A percentile compares a stretch with the other conserved stretches of the same genome.
phyloP scores from a whole-genome alignment of 2,797 vertebrate genomes.

The Sebastes taczanowskii region DNA sequence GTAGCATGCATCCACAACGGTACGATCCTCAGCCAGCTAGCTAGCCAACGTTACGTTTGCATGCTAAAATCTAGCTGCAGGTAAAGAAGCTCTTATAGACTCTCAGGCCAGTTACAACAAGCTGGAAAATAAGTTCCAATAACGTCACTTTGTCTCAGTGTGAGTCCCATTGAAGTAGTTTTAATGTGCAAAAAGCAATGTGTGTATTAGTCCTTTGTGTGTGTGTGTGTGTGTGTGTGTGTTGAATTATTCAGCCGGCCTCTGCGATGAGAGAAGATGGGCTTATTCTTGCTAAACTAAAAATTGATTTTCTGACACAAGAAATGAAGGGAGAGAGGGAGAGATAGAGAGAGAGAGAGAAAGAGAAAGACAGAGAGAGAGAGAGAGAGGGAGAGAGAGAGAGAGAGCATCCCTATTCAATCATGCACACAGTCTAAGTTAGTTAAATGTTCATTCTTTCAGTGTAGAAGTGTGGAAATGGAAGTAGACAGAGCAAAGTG shows the following conservation, averaged over 20 bases:
- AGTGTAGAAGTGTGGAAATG: slow-evolving; percentile 25
- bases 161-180: not conserved
- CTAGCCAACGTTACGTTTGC: too few species aligned
- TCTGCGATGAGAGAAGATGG: slow-evolving; percentile 54
- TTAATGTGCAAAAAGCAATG: not conserved
- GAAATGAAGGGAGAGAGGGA: slow-evolving; percentile 68
- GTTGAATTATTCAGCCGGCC: slow-evolving; percentile 77
- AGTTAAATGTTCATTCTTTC: slow-evolving; percentile 54
- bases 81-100: too few species aligned
- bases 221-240: slow-evolving; percentile 8
- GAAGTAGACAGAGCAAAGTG: slow-evolving; percentile 36
- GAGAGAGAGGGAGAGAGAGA: not conserved
- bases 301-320: slow-evolving; percentile 95
- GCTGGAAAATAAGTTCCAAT: not conserved
- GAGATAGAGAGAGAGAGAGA: not conserved
- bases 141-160: not conserved
- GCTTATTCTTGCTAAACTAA: slow-evolving; percentile 80
- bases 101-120: too few species aligned
- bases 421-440: slow-evolving; percentile 60
- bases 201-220: not conserved
- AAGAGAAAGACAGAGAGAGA: not conserved
- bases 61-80: too few species aligned
- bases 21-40: too few species aligned
- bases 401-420: slow-evolving; percentile 28
- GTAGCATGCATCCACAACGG: too few species aligned